These are phyloP conservation scores for Caenorhabditis panamensis DNA, from an alignment of 2,888 invertebrate species.

Conservation along the genomic window DNA sequence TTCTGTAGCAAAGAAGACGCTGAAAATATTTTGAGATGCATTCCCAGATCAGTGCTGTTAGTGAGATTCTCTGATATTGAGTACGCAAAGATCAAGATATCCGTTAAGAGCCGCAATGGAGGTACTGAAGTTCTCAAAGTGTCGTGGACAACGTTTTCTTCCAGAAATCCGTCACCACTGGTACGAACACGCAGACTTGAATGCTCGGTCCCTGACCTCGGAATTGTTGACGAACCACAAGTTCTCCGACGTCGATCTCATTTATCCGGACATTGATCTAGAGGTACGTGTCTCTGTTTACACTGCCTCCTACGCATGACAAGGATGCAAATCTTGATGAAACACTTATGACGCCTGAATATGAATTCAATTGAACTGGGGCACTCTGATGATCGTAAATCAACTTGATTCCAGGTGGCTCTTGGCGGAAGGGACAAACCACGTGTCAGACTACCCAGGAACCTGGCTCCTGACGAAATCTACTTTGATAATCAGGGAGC, in stretches of 20 bases:
- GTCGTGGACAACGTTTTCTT: too few species aligned
- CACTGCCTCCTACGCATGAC: background rate
- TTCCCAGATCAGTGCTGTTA: slow-evolving; percentile 72
- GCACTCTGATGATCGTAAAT: slow-evolving; percentile 10
- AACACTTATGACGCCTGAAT: slow-evolving; percentile 18
- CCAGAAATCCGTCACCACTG: slow-evolving; percentile 80
- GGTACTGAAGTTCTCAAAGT: slow-evolving; percentile 51
- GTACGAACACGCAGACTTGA: slow-evolving; percentile 79
- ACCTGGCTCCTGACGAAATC: slow-evolving; percentile 77
- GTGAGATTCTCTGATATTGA: slow-evolving; percentile 80
- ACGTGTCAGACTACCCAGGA: slow-evolving; percentile 71
- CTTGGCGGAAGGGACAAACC: slow-evolving; percentile 76
- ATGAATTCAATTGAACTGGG: background rate
- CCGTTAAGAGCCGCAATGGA: slow-evolving; percentile 75
- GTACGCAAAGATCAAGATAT: slow-evolving; percentile 80
- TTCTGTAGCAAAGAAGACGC: slow-evolving; percentile 81
- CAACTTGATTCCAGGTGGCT: slow-evolving; percentile 66
- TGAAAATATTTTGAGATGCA: slow-evolving; percentile 75
- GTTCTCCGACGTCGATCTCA: slow-evolving; percentile 76
- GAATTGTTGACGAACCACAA: slow-evolving; percentile 79
- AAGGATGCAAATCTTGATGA: slow-evolving; percentile 41
- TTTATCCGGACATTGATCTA: slow-evolving; percentile 79
- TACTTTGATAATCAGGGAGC: slow-evolving; percentile 80
- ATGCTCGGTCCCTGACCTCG: slow-evolving; percentile 72
- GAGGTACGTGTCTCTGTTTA: slow-evolving; percentile 66